These are phyloP conservation scores for Salpingus planirostris DNA, from an alignment of 2,888 invertebrate genomes.

Conservation along the genomic window DNA sequence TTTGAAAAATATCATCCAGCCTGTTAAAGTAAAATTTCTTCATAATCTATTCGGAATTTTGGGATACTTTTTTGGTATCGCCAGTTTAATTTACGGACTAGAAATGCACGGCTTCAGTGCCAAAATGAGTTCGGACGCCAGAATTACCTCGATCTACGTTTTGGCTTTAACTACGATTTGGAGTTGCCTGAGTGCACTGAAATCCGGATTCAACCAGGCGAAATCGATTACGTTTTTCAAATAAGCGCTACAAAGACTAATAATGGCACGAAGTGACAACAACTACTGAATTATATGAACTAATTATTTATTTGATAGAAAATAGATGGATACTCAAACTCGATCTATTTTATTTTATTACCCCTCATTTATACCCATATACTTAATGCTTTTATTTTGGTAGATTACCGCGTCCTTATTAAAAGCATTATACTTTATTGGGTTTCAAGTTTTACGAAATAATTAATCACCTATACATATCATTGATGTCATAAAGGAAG, in stretches of 20 bases:
- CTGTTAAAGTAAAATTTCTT: conserved; percentile 20
- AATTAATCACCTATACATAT: too few relatives aligned
- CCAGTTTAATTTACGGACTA: conserved; percentile 16
- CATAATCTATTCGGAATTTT: conserved; percentile 22
- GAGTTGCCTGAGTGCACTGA: conserved; percentile 16
- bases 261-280: conserved; percentile 1
- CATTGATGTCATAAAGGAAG: too few relatives aligned
- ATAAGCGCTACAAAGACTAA: conserved; percentile 1
- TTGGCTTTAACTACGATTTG: conserved; percentile 16
- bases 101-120: conserved; percentile 5
- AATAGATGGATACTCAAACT: too few relatives aligned
- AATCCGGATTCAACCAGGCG: conserved; percentile 15
- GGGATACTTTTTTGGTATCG: conserved; percentile 21
- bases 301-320: too few relatives aligned
- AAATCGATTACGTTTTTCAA: conserved; percentile 4
- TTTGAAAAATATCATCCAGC: conserved; percentile 14
- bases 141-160: conserved; percentile 5
- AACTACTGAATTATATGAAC: too few relatives aligned
- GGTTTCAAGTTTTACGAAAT: too few relatives aligned
- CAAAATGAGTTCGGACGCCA: conserved; percentile 11
- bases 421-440: too few relatives aligned
- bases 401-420: too few relatives aligned
- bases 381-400: too few relatives aligned
- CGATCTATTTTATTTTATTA: too few relatives aligned
- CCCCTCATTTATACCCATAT: too few relatives aligned